Evolutionary conservation across 2,888 invertebrate species (phyloP), one percentile per base, ranked within the genome.

Genomic region (Apeira syringaria): DNA sequence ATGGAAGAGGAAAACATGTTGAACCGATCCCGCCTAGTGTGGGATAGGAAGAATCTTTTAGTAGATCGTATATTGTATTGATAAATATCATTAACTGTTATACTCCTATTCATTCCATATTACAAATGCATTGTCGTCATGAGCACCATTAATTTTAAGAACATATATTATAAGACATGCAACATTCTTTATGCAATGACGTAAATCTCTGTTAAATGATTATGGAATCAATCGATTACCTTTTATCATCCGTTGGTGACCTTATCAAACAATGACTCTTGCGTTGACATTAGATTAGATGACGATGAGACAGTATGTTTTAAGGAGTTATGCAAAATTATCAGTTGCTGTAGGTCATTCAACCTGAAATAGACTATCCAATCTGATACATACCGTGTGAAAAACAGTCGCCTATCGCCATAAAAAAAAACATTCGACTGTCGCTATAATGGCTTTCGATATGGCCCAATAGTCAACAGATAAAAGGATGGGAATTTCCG

Each of bases 291-390:
- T 20, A 7, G 20, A 20, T 20, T 20, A 20, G 5, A 7, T 33
- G 42, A 15, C 15, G 15, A 15, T 52, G 54, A 50, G 31, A 43
- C 40, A 53, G 53, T 4, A 47, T 50, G 37, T 66, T 68, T 70
- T 70, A 59, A 52, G 56, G 52, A 63, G 66, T 74, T 69, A 64
- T 64, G 56, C 52, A 61, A 71, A 66, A 70, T 74, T 64, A 73
- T 61, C 62, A 49, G 50, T 44, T 42, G 54, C 47, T 61, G 65
- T 69, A 74, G 81, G 76, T 80, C 78, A 44, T 80, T 84, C 79
- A 86, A 83, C 85, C 67, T 64, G 53, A 66, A 68, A 53, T 67
- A 24, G 24, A 24, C 7, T 9, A 31, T 30, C 25, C 17, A 10
- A 8, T 24, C 9, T 17, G 9, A 8, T 9, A 30, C 49, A 32